Base-by-base conservation (phyloP, 2,797 vertebrate species). In the Cirrhinus molitorella region DNA sequence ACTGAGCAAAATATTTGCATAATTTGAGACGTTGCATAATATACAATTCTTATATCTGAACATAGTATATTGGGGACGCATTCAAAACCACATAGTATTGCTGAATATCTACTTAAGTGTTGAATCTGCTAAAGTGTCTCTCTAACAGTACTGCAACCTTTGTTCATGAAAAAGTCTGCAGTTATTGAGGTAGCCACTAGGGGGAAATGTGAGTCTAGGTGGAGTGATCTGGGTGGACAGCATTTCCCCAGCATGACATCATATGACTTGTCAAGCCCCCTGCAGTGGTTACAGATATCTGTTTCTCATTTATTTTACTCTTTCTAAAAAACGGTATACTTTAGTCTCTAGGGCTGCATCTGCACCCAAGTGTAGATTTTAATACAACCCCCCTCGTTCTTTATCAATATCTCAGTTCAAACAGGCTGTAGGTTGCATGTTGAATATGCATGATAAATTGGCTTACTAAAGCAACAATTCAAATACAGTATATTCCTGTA, bases 171-270 rank as follows among this genome's bases (percentile, higher is more conserved):
- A 63, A 3, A 45, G 13, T 23, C 21, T 88, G 89, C 71, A 85
- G 80, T 89, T 76, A 25, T 21, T 3, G 53, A 76, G 73, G n/a
- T 19, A 6, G 23, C 91, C 94, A 93, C 90, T 89, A 92, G 94
- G 91, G 93, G 93, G 93, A 92, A 94, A 74, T 92, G 87, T 91
- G 89, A 72, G 71, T 65, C 91, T 82, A 92, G 90, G 88, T 92
- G 85, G 76, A 61, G 78, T 80, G 59, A 67, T 37, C 61, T 59
- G 40, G 5, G n/a, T 40, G 43, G 57, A 71, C n/a, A 59, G 21
- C 17, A 47, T 34, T 59, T 25, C 28, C 40, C 5, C 23, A 25
- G 45, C 12, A 53, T 78, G 79, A 55, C 79, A 76, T 78, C 57
- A 65, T 83, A 57, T 80, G 37, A 51, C 59, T 45, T 90, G 23